Percentiles rank a stretch among this genome's conserved stretches.
Evolutionary conservation across 2,888 invertebrate genomes (phyloP).

Genomic region (Andrena camellia): DNA sequence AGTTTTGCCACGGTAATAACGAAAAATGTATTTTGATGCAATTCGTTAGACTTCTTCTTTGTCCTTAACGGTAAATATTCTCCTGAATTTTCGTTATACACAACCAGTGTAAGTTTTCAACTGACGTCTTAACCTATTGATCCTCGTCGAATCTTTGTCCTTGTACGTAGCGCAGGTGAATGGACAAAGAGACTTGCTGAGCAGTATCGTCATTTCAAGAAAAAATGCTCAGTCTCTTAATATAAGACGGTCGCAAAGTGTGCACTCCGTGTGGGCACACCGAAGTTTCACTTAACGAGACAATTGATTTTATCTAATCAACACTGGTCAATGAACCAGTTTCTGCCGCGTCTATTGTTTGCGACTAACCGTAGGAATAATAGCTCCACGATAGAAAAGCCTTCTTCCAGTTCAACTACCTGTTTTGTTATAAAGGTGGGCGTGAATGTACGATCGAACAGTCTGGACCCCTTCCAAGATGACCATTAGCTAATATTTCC

Average conservation of each 20-base stretch:
- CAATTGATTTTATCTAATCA: background rate
- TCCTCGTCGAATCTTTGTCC: too few relatives aligned
- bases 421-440: slow-evolving; percentile 9
- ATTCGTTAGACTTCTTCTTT: too few relatives aligned
- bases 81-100: too few relatives aligned
- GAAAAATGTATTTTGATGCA: too few relatives aligned
- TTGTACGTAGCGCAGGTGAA: background rate
- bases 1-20: too few relatives aligned
- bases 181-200: background rate
- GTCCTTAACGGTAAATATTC: too few relatives aligned
- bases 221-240: background rate
- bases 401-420: slow-evolving; percentile 4
- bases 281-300: background rate
- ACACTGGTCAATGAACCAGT: slow-evolving; percentile 23
- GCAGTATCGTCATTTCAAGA: background rate
- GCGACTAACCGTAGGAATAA: slow-evolving; percentile 20
- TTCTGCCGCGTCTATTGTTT: slow-evolving; percentile 19
- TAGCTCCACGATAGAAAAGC: background rate
- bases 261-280: background rate
- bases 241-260: background rate
- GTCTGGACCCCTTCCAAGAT: slow-evolving; percentile 57
- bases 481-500: background rate
- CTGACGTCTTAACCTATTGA: too few relatives aligned
- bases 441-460: slow-evolving; percentile 19
- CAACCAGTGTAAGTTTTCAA: too few relatives aligned